Conservation (phyloP, 2,888 invertebrate genomes). For the Nowickia ferox region DNA sequence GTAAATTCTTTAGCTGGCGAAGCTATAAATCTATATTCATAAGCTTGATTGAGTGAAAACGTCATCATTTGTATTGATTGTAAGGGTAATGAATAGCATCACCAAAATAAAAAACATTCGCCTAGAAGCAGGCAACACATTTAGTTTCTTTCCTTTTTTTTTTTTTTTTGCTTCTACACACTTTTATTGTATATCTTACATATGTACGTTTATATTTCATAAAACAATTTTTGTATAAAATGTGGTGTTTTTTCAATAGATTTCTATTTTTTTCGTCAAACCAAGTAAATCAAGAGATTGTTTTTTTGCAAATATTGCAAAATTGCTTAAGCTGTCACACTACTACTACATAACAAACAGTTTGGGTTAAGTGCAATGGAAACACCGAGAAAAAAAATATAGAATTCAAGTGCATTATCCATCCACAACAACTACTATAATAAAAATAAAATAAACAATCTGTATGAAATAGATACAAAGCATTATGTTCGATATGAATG, state of each 20-base stretch:
- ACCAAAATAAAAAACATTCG: background rate
- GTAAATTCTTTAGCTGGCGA: background rate
- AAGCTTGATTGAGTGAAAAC: constrained; percentile 62
- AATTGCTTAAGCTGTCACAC: constrained; percentile 74
- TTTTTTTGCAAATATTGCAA: constrained; percentile 78
- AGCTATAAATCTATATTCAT: constrained; percentile 38
- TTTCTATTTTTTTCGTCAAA: constrained; percentile 8
- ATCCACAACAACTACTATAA: constrained; percentile 61
- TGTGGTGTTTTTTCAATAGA: constrained; percentile 14
- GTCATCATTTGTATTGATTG: constrained; percentile 48
- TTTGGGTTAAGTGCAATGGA: constrained; percentile 72
- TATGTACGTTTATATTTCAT: background rate
- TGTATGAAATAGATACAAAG: constrained; percentile 51
- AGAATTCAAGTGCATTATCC: constrained; percentile 69
- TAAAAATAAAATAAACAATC: constrained; percentile 64
- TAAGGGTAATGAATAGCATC: constrained; percentile 9
- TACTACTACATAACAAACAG: constrained; percentile 66
- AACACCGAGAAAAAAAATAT: constrained; percentile 42
- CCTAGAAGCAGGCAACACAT: constrained; percentile 55
- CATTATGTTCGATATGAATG: constrained; percentile 18
- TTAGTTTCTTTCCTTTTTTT: background rate
- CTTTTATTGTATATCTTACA: background rate
- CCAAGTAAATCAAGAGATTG: constrained; percentile 66
- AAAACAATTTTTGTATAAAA: constrained; percentile 17
- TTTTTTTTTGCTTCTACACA: background rate